phyloP scores from a whole-genome alignment of 2,888 invertebrate species.

The Omphaloscelis lunosa region DNA sequence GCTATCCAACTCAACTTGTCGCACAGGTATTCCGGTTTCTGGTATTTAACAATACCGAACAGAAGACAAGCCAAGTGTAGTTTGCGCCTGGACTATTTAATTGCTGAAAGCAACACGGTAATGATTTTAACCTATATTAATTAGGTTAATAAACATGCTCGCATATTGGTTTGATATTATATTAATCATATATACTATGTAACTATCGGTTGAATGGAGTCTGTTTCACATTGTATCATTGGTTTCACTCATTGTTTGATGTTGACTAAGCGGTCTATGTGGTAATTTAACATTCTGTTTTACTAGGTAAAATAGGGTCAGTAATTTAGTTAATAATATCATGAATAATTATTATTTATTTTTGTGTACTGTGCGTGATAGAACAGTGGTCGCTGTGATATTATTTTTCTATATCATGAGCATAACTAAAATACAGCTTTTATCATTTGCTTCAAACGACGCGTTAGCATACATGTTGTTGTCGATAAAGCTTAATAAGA shows the following conservation, averaged over 20 bases:
- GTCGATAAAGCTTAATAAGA: not conserved
- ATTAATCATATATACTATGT: slow-evolving; percentile 30
- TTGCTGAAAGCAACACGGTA: slow-evolving; percentile 9
- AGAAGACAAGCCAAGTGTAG: no score
- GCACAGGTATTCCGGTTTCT: no score
- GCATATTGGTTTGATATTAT: slow-evolving; percentile 19
- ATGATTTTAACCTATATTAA: slow-evolving; percentile 22
- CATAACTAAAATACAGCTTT: not conserved
- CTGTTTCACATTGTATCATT: slow-evolving; percentile 31
- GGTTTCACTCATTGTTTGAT: slow-evolving; percentile 45
- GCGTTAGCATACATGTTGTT: not conserved
- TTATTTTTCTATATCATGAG: not conserved
- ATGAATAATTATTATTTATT: slow-evolving; percentile 13
- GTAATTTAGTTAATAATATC: slow-evolving; percentile 25
- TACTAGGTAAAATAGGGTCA: slow-evolving; percentile 12
- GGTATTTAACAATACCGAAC: no score
- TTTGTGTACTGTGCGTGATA: not conserved
- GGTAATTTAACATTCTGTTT: slow-evolving; percentile 35
- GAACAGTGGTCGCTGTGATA: not conserved
- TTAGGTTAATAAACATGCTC: not conserved
- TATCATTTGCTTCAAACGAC: not conserved
- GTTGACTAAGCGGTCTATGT: slow-evolving; percentile 27
- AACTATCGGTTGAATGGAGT: slow-evolving; percentile 29
- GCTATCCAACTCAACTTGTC: no score
- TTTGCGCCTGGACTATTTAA: no score